A percentile compares a stretch with the other conserved stretches of the same genome.
These are phyloP conservation scores for Oscheius sp. DNA, from an alignment of 2,888 invertebrate genomes.

Conservation along the genomic window DNA sequence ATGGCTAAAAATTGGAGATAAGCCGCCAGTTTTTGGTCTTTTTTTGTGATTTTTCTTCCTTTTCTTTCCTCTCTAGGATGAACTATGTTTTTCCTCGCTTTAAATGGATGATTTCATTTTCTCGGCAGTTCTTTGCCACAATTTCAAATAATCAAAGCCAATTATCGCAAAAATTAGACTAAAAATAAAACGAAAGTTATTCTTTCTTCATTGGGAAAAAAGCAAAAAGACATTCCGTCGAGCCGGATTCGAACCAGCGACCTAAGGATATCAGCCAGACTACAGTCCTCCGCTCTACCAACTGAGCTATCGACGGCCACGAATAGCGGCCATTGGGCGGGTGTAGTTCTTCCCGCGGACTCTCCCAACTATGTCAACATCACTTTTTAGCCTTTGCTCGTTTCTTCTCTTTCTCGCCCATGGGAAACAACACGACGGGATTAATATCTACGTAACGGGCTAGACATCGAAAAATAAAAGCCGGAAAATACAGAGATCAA, in stretches of 20 bases:
- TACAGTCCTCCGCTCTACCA: conserved; percentile 53
- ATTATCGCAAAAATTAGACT: too few species aligned
- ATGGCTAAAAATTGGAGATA: background rate
- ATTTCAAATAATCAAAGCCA: too few species aligned
- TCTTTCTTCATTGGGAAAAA: background rate
- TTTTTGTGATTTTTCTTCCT: background rate
- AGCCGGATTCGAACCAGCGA: conserved; percentile 55
- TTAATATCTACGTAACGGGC: too few species aligned
- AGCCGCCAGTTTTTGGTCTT: background rate
- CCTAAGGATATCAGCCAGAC: conserved; percentile 45
- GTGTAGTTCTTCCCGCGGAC: too few species aligned
- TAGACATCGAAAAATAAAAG: too few species aligned
- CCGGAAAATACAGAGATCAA: too few species aligned
- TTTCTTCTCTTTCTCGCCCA: too few species aligned
- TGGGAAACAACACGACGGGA: too few species aligned
- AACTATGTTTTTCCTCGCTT: background rate
- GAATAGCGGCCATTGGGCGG: too few species aligned
- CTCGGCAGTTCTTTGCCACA: background rate
- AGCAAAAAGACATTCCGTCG: conserved; percentile 38
- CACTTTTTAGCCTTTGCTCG: too few species aligned
- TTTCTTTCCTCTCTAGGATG: background rate
- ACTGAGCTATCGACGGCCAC: conserved; percentile 47
- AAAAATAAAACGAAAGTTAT: too few species aligned
- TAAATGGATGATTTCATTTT: background rate
- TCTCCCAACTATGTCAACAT: too few species aligned